phyloP scores from a whole-genome alignment of 2,113 vertebrate genomes.

The Gopherus flavomarginatus region DNA sequence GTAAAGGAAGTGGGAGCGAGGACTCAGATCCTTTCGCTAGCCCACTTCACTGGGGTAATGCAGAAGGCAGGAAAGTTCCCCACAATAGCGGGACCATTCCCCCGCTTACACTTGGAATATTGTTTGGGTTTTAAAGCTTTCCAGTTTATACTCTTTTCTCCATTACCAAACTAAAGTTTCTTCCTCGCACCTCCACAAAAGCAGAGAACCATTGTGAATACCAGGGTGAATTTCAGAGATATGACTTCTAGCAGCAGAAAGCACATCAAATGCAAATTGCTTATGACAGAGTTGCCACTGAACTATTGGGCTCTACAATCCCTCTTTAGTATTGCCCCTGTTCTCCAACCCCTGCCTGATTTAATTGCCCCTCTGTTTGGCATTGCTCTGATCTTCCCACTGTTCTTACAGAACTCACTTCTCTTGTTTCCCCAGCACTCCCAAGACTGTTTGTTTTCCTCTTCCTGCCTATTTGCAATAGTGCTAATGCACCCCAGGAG shows the following conservation, averaged over 20 bases:
- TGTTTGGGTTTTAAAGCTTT: background rate
- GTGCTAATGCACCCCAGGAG: background rate
- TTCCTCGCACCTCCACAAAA: constrained; percentile 2
- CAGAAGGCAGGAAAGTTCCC: too few relatives aligned
- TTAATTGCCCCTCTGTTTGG: constrained; percentile 12
- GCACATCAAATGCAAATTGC: background rate
- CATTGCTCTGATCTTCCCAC: background rate
- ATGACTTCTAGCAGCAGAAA: background rate
- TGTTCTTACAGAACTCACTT: background rate
- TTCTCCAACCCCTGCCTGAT: background rate
- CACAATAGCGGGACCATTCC: too few relatives aligned
- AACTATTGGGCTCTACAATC: background rate
- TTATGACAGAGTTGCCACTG: background rate
- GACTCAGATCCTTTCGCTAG: too few relatives aligned
- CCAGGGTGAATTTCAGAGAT: background rate
- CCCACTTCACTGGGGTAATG: too few relatives aligned
- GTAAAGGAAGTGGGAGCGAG: too few relatives aligned
- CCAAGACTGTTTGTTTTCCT: background rate
- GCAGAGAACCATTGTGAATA: background rate
- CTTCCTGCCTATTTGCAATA: background rate
- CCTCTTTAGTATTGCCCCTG: background rate
- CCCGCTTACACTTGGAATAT: background rate
- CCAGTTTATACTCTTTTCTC: background rate
- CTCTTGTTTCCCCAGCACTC: background rate
- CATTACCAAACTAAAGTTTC: background rate